A percentile compares a stretch with the other conserved stretches of the same genome.
Conservation (phyloP, 1,140 invertebrate genomes). For the Sycophila sp. region DNA sequence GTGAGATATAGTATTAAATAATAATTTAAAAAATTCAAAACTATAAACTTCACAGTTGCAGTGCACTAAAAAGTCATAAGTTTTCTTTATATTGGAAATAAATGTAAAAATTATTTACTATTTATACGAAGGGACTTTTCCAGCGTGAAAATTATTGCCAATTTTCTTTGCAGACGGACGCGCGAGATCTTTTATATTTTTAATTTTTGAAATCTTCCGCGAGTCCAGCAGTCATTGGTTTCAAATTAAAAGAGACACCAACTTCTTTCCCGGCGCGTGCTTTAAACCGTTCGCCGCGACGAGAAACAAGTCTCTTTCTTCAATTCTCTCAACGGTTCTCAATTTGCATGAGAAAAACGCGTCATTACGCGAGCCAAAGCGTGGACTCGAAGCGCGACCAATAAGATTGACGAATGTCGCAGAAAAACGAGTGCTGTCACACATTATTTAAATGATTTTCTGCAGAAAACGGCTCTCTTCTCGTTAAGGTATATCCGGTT, state of each 20-base stretch:
- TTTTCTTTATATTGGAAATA: no score
- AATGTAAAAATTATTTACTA: no score
- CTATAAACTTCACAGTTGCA: no score
- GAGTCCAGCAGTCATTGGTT: neutral
- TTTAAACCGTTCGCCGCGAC: neutral
- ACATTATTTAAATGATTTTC: conserved; percentile 27
- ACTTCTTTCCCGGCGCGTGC: neutral
- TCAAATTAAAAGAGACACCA: conserved; percentile 19
- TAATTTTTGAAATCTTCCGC: neutral
- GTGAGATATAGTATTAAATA: no score
- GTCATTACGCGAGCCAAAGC: neutral
- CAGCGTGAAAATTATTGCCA: neutral
- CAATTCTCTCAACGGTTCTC: neutral
- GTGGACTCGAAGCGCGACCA: neutral
- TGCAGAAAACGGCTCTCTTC: conserved; percentile 24
- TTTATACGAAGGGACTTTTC: no score
- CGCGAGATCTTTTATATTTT: no score
- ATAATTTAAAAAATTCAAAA: no score
- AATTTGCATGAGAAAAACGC: conserved; percentile 35
- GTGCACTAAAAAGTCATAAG: no score
- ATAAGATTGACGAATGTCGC: conserved; percentile 25
- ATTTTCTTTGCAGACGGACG: no score
- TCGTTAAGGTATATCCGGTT: conserved; percentile 24
- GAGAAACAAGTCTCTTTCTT: conserved; percentile 23
- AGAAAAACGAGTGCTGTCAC: neutral